Evolutionary conservation across 2,797 vertebrate species (phyloP).

Genomic region (Rhincodon typus): DNA sequence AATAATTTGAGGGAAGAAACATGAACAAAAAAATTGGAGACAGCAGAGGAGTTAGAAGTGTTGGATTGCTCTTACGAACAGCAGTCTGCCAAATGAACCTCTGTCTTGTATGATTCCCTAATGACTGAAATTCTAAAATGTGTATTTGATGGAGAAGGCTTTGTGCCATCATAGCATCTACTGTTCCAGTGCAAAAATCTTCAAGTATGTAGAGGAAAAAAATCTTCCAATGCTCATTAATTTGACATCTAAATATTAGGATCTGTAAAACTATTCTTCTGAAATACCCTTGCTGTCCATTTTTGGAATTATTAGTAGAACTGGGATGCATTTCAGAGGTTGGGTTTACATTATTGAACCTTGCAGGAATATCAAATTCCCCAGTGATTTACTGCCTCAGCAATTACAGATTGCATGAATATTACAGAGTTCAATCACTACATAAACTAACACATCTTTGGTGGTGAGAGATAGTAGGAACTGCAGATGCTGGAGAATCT

Average conservation of each 20-base stretch:
- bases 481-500: too few relatives aligned
- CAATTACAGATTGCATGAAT: background rate
- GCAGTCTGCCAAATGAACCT: background rate
- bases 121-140: background rate
- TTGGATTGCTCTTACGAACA: background rate
- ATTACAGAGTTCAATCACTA: background rate
- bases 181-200: background rate
- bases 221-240: background rate
- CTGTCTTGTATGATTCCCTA: background rate
- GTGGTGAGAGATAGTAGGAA: too few relatives aligned
- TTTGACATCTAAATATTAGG: background rate
- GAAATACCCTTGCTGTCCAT: background rate
- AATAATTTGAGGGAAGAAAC: background rate
- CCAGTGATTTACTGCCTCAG: background rate
- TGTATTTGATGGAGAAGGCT: background rate
- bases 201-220: background rate
- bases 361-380: background rate
- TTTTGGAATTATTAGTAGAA: background rate
- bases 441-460: background rate
- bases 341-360: background rate
- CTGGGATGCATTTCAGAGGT: background rate
- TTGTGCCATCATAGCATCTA: background rate
- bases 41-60: background rate
- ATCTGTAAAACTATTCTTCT: background rate
- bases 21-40: background rate